Percentiles rank a stretch among this genome's conserved stretches.
Evolutionary conservation across 2,888 invertebrate species (phyloP).

Genomic region (Eucera pruinosa): DNA sequence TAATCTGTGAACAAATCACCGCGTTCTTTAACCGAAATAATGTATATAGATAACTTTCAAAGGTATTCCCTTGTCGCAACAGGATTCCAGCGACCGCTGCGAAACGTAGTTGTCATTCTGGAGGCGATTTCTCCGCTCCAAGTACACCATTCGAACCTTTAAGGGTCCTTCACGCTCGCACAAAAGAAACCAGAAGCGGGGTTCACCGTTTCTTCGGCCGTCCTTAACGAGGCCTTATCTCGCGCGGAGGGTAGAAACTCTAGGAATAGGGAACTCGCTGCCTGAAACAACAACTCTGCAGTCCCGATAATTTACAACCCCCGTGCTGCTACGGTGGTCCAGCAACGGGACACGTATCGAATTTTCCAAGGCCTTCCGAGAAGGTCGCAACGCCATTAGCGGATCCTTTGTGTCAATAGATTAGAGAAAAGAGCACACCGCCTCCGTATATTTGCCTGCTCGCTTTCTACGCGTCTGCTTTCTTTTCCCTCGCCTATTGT

Average conservation of each 20-base stretch:
- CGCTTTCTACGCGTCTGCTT: slow-evolving; percentile 20
- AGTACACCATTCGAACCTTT: not conserved
- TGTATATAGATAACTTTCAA: no score
- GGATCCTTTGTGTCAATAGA: slow-evolving; percentile 66
- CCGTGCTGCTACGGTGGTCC: slow-evolving; percentile 13
- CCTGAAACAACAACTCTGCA: slow-evolving; percentile 66
- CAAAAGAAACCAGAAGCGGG: not conserved
- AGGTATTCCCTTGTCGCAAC: not conserved
- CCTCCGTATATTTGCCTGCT: slow-evolving; percentile 12
- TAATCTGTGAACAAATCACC: no score
- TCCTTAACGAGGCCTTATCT: slow-evolving; percentile 15
- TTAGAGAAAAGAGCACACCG: slow-evolving; percentile 60
- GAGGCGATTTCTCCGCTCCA: not conserved
- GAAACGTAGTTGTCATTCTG: slow-evolving; percentile 7
- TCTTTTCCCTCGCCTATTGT: not conserved
- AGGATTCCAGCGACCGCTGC: not conserved
- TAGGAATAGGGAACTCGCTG: not conserved
- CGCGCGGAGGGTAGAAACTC: not conserved
- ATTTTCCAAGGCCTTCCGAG: slow-evolving; percentile 56
- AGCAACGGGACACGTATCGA: slow-evolving; percentile 15
- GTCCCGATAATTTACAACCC: slow-evolving; percentile 63
- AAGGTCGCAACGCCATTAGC: slow-evolving; percentile 53
- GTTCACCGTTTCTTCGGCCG: not conserved
- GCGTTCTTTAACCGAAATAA: no score
- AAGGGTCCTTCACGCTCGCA: no score